phyloP scores from a whole-genome alignment of 2,888 invertebrate species.

The Drosophila rubida region DNA sequence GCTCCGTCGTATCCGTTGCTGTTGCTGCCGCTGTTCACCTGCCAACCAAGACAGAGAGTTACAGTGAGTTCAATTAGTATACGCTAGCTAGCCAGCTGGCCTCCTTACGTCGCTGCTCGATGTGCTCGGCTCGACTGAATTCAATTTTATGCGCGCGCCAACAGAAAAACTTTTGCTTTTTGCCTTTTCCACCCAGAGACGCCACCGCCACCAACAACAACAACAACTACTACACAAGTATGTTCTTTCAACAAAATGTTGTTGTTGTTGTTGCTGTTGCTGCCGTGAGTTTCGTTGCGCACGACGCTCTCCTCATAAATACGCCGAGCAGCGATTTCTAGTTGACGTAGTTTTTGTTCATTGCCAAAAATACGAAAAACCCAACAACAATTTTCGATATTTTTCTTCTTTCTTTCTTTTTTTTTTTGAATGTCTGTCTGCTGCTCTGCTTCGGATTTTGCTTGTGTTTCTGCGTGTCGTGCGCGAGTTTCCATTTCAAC shows the following conservation, averaged over 20 bases:
- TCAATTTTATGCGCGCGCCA: slow-evolving; percentile 83
- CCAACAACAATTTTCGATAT: slow-evolving; percentile 18
- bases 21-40: slow-evolving; percentile 86
- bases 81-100: neutral
- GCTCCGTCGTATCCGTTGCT: slow-evolving; percentile 15
- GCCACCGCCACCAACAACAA: slow-evolving; percentile 22
- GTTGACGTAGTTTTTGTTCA: slow-evolving; percentile 77
- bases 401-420: too few species aligned
- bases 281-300: slow-evolving; percentile 60
- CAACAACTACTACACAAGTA: too few species aligned
- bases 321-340: slow-evolving; percentile 59
- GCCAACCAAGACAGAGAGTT: slow-evolving; percentile 62
- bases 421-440: slow-evolving; percentile 42
- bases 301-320: slow-evolving; percentile 75
- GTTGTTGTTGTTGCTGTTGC: slow-evolving; percentile 22
- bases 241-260: slow-evolving; percentile 45
- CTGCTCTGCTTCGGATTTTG: slow-evolving; percentile 24
- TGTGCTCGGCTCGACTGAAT: slow-evolving; percentile 84
- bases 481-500: slow-evolving; percentile 79
- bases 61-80: slow-evolving; percentile 19
- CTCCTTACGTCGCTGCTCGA: slow-evolving; percentile 70
- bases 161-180: slow-evolving; percentile 77
- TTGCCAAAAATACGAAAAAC: slow-evolving; percentile 82
- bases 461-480: slow-evolving; percentile 38
- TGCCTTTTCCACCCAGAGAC: slow-evolving; percentile 51